These are phyloP conservation scores for Zaprionus camerounensis DNA, from an alignment of 1,140 invertebrate species.

Conservation along the genomic window DNA sequence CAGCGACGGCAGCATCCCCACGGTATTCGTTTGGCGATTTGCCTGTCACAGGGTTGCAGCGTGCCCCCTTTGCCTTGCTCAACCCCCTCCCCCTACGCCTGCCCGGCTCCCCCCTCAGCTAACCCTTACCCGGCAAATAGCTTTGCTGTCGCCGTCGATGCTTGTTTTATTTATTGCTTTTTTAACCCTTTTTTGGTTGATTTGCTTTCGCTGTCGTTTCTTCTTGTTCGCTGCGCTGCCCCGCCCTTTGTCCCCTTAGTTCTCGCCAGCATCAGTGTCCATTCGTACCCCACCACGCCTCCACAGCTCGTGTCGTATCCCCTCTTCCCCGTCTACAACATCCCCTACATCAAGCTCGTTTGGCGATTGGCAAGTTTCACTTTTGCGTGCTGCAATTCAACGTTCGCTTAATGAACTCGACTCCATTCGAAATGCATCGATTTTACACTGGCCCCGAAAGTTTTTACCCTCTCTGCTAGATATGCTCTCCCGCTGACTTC, in stretches of 20 bases:
- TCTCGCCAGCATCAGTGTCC: conserved; percentile 30
- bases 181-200: conserved; percentile 78
- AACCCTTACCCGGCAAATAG: conserved; percentile 63
- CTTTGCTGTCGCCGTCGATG: conserved; percentile 75
- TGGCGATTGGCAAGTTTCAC: conserved; percentile 55
- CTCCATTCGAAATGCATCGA: conserved; percentile 71
- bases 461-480: conserved; percentile 7
- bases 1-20: conserved; percentile 49
- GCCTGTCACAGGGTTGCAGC: conserved; percentile 69
- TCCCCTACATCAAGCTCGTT: not conserved
- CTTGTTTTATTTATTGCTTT: conserved; percentile 83
- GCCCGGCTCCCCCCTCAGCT: not conserved
- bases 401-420: conserved; percentile 67
- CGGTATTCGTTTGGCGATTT: conserved; percentile 80
- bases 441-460: conserved; percentile 41
- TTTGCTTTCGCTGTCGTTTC: conserved; percentile 58
- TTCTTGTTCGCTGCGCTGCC: conserved; percentile 29
- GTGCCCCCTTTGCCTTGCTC: not conserved
- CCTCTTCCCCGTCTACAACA: not conserved
- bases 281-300: conserved; percentile 17
- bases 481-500: not conserved
- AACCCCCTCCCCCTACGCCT: not conserved
- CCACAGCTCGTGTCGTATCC: not conserved
- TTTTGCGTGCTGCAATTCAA: conserved; percentile 59
- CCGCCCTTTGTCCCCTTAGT: conserved; percentile 1